Base-by-base conservation (phyloP, 2,113 vertebrate species). In the Corythornis madagascariensis region DNA sequence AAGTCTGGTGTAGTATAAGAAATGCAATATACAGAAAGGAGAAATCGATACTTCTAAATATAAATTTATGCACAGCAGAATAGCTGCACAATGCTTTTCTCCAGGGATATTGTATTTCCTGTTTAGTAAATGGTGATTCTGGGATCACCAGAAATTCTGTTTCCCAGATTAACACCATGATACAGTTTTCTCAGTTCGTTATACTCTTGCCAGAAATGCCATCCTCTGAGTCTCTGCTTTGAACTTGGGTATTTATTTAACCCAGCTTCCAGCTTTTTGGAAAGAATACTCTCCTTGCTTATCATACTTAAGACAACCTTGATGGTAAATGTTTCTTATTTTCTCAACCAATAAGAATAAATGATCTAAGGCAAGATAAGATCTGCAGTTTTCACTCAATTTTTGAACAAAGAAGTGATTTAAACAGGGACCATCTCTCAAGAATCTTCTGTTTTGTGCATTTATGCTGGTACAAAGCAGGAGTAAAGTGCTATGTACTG, bases 181-280 rank as follows among this genome's bases (percentile, higher is more conserved):
- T 65, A 18, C 1, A 2, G 24, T 56, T 95, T 93, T 81, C 56
- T 78, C 82, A 76, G 64, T 69, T 42, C 18, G 6, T 65, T 74
- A n/a, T 66, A 72, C 11, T 0, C 31, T 82, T 95, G 57, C 63
- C 70, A 93, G 70, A 89, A 92, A 63, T 88, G 56, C 33, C 38
- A 50, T 79, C 47, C n/a, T 89, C 43, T 21, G 31, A 75, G 42
- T 66, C 45, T 87, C 42, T 79, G 20, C 64, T 88, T 52, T 85
- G 82, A 92, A 85, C 63, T 85, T 25, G 25, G 55, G 25, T 66
- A 43, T 94, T 93, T 80, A 61, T 89, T 85, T 94, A 89, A 87
- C 63, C 48, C 7, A 61, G 48, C 45, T 86, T 84, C 35, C 42
- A 76, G 11, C 66, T 19, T 76, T 89, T 92, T 59, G 17, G 59